Conservation (phyloP, 2,888 invertebrate genomes). For the Lymantria dispar region DNA sequence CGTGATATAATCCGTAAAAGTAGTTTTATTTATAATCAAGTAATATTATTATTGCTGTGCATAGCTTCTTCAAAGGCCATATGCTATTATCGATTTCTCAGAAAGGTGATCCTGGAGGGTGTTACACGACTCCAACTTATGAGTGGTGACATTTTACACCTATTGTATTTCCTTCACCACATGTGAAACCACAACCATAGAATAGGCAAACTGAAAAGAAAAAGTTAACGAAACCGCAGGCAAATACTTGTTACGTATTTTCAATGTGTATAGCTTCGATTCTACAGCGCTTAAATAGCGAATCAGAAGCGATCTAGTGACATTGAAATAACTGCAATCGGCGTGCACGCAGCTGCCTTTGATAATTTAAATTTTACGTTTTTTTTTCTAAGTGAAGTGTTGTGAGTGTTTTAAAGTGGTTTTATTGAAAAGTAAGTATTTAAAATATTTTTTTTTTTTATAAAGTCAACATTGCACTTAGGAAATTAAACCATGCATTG, state of each 20-base stretch:
- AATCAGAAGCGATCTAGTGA: slow-evolving; percentile 62
- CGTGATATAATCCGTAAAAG: too few species aligned
- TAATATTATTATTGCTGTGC: too few species aligned
- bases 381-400: slow-evolving; percentile 21
- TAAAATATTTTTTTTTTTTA: background rate
- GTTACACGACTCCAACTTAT: too few species aligned
- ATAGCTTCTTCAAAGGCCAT: too few species aligned
- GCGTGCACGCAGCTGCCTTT: slow-evolving; percentile 39
- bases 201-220: slow-evolving; percentile 19
- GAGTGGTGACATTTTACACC: too few species aligned
- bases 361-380: background rate
- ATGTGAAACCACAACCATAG: too few species aligned
- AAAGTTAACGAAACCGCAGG: slow-evolving; percentile 27
- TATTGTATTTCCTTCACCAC: too few species aligned
- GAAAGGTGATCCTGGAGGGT: too few species aligned
- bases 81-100: too few species aligned
- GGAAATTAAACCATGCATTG: too few species aligned
- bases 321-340: slow-evolving; percentile 61
- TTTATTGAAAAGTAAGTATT: slow-evolving; percentile 12
- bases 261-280: slow-evolving; percentile 43
- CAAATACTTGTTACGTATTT: slow-evolving; percentile 16
- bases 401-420: slow-evolving; percentile 8
- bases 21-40: too few species aligned
- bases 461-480: too few species aligned
- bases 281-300: slow-evolving; percentile 78